Percentiles rank a stretch among this genome's conserved stretches.
phyloP scores from a whole-genome alignment of 2,888 invertebrate genomes.

The Tyria jacobaeae region DNA sequence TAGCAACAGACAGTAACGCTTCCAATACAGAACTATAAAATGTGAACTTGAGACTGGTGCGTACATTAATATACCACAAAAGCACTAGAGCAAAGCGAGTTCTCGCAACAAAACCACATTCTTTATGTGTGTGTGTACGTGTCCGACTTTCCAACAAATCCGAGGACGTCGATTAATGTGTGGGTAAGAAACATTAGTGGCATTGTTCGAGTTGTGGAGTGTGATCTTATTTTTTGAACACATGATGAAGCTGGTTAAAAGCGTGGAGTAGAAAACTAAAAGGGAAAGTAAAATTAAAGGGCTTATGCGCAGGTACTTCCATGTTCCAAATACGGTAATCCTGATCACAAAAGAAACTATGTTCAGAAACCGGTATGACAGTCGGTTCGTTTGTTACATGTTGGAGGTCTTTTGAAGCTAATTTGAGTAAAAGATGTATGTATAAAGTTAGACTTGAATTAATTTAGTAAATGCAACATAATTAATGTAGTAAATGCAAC shows the following conservation, averaged over 20 bases:
- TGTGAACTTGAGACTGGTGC: conserved; percentile 52
- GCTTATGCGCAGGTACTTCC: conserved; percentile 19
- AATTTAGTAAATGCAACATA: no score
- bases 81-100: conserved; percentile 70
- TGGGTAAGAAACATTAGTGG: conserved; percentile 51
- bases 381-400: conserved; percentile 18
- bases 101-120: conserved; percentile 69
- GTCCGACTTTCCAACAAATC: conserved; percentile 69
- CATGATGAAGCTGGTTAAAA: conserved; percentile 17
- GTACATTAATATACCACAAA: conserved; percentile 66
- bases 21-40: conserved; percentile 40
- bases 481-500: no score
- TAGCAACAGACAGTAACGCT: conserved; percentile 26
- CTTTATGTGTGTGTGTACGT: conserved; percentile 59
- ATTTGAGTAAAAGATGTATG: no score
- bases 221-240: conserved; percentile 43
- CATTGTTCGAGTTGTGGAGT: conserved; percentile 61
- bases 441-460: no score
- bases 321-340: conserved; percentile 26
- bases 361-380: conserved; percentile 24
- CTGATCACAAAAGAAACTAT: conserved; percentile 8
- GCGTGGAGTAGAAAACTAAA: conserved; percentile 23
- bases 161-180: conserved; percentile 46
- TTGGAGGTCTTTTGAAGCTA: no score
- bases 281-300: conserved; percentile 38